Base-by-base conservation (phyloP, 2,888 invertebrate genomes). In the Cordilura impudica region DNA sequence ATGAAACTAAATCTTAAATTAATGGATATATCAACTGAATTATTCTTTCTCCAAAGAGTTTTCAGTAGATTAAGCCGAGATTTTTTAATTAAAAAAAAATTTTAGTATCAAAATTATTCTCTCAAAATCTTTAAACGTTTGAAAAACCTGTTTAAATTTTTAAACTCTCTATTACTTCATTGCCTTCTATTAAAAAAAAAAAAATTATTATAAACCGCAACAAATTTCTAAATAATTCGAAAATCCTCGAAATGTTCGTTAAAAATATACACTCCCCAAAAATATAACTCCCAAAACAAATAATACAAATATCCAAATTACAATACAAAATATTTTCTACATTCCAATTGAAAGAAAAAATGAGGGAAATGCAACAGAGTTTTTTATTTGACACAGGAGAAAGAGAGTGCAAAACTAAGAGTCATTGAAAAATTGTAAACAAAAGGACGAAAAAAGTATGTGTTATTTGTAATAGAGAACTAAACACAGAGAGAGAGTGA, bases 291-390 rank as follows among this genome's bases (percentile, higher is more conserved):
- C 49, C 35, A 35, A 45, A 26, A 31, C 49, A 61, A 61, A 61
- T 29, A 47, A 39, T 21, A n/a, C 5, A 54, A 49, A 18, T 45
- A 60, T n/a, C n/a, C 16, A 26, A 23, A 12, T 21, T 56, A 6
- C 12, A 23, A 14, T 26, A 63, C 63, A 63, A 63, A 18, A 23
- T 14, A 14, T 35, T 61, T 51, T 18, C 21, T 16, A n/a, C 29
- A 16, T 39, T 16, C 19, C 12, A 21, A 23, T 1, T n/a, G 26
- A 63, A 35, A 63, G 21, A 49, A 26, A n/a, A n/a, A 16, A 23
- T 43, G 26, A 51, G 35, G 63, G 49, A 63, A 63, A 63, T 63
- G 63, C 63, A 63, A 63, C 63, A 63, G 63, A 63, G 63, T 63
- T 21, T n/a, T 51, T 45, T 16, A 45, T 14, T n/a, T 26, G 26